Conservation (phyloP, 2,888 invertebrate species). For the Ornithoptera priamus region DNA sequence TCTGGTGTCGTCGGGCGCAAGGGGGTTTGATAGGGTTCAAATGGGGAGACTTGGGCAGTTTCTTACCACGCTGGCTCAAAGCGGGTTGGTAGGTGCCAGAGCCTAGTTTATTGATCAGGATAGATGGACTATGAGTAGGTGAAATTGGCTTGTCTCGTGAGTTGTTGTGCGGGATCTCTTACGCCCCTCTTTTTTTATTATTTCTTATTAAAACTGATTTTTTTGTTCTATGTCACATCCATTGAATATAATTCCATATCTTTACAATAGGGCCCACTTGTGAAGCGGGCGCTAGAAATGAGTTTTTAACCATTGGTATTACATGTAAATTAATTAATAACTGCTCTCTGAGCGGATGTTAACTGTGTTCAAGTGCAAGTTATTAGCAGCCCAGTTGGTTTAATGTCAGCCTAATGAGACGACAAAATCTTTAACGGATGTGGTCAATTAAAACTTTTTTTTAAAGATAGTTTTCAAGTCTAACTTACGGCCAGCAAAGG, state of each 20-base stretch:
- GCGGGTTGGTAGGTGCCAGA: no score
- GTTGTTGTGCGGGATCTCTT: no score
- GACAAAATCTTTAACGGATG: constrained; percentile 18
- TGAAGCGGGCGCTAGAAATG: constrained; percentile 56
- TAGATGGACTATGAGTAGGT: no score
- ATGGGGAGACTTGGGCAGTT: no score
- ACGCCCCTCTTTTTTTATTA: no score
- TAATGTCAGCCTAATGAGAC: constrained; percentile 4
- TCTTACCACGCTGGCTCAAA: no score
- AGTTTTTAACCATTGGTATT: constrained; percentile 71
- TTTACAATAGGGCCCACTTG: constrained; percentile 47
- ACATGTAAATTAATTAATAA: constrained; percentile 76
- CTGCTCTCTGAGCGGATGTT: constrained; percentile 44
- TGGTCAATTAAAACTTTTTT: background rate
- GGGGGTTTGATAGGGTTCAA: no score
- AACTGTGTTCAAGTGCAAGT: constrained; percentile 39
- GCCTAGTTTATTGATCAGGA: no score
- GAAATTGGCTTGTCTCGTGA: no score
- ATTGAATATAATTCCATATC: constrained; percentile 35
- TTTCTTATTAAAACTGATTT: background rate
- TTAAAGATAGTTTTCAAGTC: no score
- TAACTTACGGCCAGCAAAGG: no score
- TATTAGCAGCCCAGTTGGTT: constrained; percentile 27
- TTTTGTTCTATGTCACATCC: constrained; percentile 36
- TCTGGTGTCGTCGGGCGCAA: no score